These are phyloP conservation scores for Trochalopteron elliotii DNA, from an alignment of 2,113 vertebrate genomes.

Conservation along the genomic window DNA sequence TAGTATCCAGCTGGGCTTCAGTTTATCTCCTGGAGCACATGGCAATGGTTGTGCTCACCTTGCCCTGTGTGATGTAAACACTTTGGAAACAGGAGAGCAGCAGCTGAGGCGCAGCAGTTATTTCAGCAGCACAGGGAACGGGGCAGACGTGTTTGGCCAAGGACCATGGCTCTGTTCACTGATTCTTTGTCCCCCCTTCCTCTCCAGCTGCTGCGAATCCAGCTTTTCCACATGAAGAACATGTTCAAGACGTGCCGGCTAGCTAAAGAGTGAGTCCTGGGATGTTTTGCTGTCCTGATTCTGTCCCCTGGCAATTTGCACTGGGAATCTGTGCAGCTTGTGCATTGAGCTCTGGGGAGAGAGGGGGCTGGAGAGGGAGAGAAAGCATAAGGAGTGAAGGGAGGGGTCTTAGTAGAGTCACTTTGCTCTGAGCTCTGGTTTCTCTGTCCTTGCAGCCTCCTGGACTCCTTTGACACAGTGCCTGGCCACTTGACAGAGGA, in stretches of 20 bases:
- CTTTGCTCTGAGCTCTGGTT: background rate
- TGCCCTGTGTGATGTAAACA: background rate
- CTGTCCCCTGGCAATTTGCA: background rate
- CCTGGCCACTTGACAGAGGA: conserved; percentile 94
- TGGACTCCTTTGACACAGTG: conserved; percentile 87
- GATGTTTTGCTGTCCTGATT: background rate
- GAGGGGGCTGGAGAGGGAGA: background rate
- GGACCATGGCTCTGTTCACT: background rate
- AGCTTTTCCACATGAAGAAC: conserved; percentile 96
- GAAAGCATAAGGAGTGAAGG: background rate
- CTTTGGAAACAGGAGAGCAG: background rate
- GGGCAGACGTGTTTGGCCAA: background rate
- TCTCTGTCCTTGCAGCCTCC: conserved; percentile 73
- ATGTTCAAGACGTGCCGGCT: conserved; percentile 95
- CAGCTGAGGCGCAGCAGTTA: background rate
- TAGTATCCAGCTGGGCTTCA: background rate
- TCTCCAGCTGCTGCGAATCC: conserved; percentile 86
- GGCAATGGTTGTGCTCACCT: fast-evolving
- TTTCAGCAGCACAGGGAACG: background rate
- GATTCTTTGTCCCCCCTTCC: background rate
- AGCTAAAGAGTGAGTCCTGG: conserved; percentile 85
- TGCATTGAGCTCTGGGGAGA: background rate
- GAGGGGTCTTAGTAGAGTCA: background rate
- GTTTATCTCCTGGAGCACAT: background rate
- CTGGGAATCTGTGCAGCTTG: background rate